Percentiles rank a stretch among this genome's conserved stretches.
Conservation (phyloP, 2,797 vertebrate species). For the Apodemus agrarius region DNA sequence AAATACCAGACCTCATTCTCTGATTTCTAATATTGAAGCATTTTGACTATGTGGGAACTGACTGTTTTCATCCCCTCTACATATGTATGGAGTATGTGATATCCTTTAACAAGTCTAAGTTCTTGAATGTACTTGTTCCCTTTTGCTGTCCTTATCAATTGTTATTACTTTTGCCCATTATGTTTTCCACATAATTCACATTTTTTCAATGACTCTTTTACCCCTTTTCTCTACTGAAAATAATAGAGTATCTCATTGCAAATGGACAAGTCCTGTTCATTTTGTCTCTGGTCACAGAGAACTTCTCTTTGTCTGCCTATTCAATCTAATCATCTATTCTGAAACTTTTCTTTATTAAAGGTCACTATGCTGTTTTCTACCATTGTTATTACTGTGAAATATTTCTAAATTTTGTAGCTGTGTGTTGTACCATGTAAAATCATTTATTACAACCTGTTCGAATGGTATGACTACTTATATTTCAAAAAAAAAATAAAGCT, state of each 20-base stretch:
- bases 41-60: not conserved
- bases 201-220: not conserved
- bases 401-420: not conserved
- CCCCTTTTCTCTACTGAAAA: not conserved
- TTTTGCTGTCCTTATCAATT: not conserved
- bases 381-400: not conserved
- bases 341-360: not conserved
- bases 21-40: not conserved
- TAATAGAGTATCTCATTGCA: not conserved
- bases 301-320: not conserved
- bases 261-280: not conserved
- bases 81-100: not conserved
- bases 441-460: not conserved
- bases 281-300: not conserved
- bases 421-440: not conserved
- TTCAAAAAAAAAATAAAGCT: slow-evolving; percentile 30
- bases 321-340: not conserved
- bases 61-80: not conserved
- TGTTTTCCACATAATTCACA: not conserved
- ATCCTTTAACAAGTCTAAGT: not conserved
- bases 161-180: not conserved
- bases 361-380: not conserved
- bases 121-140: not conserved
- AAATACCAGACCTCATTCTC: accelerated
- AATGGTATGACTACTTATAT: not conserved